Evolutionary conservation across 2,797 vertebrate genomes (phyloP), one percentile per base, ranked within the genome.

Genomic region (Pterois miles): DNA sequence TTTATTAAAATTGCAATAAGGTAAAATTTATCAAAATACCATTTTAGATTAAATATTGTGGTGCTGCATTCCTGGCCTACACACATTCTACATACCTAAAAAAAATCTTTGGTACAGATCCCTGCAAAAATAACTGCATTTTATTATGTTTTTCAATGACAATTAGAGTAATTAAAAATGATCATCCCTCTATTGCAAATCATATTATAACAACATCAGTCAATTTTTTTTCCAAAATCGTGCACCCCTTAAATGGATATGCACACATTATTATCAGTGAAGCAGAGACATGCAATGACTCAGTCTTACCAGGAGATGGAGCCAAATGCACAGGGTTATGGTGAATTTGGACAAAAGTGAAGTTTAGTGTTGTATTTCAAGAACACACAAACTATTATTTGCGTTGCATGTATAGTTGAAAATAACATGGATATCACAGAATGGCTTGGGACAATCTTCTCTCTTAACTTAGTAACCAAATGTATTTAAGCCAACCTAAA

Each of bases 221-320:
- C 16, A 16, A 43, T 14, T 40, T 14, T 40, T 40, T 40, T 40
- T 40, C 16, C 38, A 40, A 40, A 40, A 40, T 40, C 38, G 0
- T 40, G 1, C 40, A 43, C 0, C 0, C 40, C 40, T 43, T 16
- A 43, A 43, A 14, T 43, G 40, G 40, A 43, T 43, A 43, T 43
- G 0, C 16, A 3, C 18, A 43, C 40, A 43, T 43, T 0, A 48
- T 40, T 40, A 23, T 9, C 6, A 6, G 3, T 25, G 6, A 25
- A 40, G 1, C 0, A 36, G 16, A 4, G 0, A 1, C 4, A 4
- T 77, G 36, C 9, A 80, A 12, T 52, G 60, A 40, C 50, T n/a
- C 20, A 58, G 12, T 68, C 0, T 11, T 7, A 70, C 71, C 89
- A 89, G 62, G 14, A 85, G 91, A 87, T 85, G 65, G 86, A 5